Conservation (phyloP, 1,140 invertebrate genomes). For the Diabrotica virgifera region DNA sequence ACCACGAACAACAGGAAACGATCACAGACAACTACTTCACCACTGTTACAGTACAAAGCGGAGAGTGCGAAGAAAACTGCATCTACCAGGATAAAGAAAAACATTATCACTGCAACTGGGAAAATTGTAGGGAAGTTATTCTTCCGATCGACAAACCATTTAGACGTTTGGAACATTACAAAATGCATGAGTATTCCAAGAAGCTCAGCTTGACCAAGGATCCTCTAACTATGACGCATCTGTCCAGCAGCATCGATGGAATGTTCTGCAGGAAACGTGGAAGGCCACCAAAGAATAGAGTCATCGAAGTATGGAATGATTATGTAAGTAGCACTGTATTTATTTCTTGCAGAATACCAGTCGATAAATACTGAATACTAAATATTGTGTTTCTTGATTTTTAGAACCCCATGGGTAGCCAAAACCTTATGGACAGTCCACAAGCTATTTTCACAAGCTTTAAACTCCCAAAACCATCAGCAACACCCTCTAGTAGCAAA, state of each 20-base stretch:
- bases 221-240: slow-evolving; percentile 59
- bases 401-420: slow-evolving; percentile 50
- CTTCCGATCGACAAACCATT: slow-evolving; percentile 81
- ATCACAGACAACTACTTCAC: slow-evolving; percentile 79
- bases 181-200: slow-evolving; percentile 71
- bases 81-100: slow-evolving; percentile 74
- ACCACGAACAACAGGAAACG: slow-evolving; percentile 82
- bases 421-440: slow-evolving; percentile 60
- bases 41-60: slow-evolving; percentile 58
- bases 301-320: slow-evolving; percentile 86
- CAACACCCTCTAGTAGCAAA: slow-evolving; percentile 51
- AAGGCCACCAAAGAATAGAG: slow-evolving; percentile 85
- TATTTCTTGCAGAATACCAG: too few species aligned
- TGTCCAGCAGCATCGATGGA: slow-evolving; percentile 75
- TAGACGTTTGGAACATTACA: slow-evolving; percentile 83
- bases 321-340: slow-evolving; percentile 56
- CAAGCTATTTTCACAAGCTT: slow-evolving; percentile 93
- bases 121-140: slow-evolving; percentile 82
- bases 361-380: background rate
- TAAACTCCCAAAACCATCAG: slow-evolving; percentile 76
- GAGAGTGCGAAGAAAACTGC: slow-evolving; percentile 67
- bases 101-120: slow-evolving; percentile 87
- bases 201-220: slow-evolving; percentile 56
- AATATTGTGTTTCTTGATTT: slow-evolving; percentile 6
- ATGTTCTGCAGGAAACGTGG: slow-evolving; percentile 89